phyloP scores from a whole-genome alignment of 2,797 vertebrate species.

The Sphenodon punctatus region DNA sequence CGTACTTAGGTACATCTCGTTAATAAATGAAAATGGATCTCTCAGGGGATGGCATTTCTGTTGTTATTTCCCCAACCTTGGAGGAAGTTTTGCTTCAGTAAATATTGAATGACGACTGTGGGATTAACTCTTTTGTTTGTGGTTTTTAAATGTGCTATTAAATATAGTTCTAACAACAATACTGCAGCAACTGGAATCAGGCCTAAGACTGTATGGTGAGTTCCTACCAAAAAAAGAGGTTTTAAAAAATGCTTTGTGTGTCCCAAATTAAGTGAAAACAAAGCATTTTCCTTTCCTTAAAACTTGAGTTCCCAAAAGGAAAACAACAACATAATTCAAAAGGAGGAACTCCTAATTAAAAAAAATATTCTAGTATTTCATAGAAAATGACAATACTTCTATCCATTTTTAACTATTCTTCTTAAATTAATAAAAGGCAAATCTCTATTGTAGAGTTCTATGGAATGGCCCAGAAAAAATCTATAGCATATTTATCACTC shows the following conservation, averaged over 20 bases:
- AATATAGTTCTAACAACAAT: not conserved
- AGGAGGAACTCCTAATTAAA: not conserved
- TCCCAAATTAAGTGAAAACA: not conserved
- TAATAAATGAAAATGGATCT: not conserved
- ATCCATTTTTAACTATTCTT: not conserved
- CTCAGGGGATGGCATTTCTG: not conserved
- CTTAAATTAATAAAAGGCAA: not conserved
- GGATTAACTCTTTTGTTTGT: not conserved
- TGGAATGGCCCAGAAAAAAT: not conserved
- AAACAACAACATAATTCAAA: not conserved
- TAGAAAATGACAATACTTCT: not conserved
- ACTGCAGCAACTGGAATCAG: not conserved
- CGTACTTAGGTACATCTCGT: rapidly evolving
- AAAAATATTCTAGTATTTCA: not conserved
- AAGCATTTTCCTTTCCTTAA: not conserved
- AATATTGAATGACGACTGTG: not conserved
- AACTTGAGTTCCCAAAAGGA: not conserved
- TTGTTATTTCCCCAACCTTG: not conserved
- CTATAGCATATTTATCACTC: not conserved
- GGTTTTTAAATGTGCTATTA: not conserved
- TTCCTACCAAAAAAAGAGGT: not conserved
- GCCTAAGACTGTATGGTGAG: not conserved
- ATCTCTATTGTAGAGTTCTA: not conserved
- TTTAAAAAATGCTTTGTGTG: not conserved
- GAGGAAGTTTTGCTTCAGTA: not conserved